Conservation (phyloP, 2,113 vertebrate species). For the Indri indri region DNA sequence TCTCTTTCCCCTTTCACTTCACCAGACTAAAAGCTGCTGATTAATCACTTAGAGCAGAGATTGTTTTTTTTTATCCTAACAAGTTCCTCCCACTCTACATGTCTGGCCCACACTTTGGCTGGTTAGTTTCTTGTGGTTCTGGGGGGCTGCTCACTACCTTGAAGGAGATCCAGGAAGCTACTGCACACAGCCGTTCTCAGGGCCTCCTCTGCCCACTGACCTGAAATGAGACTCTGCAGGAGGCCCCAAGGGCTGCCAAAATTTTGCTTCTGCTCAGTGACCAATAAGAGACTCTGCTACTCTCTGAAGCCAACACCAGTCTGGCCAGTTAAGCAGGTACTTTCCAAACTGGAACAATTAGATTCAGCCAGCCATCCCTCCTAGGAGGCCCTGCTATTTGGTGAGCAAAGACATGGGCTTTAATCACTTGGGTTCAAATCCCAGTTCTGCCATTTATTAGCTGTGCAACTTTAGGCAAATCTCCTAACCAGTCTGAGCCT, state of each 20-base stretch:
- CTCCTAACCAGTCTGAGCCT: not conserved
- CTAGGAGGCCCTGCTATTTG: not conserved
- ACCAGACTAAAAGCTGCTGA: not conserved
- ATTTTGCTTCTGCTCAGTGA: not conserved
- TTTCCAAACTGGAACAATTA: slow-evolving; percentile 25
- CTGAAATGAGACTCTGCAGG: slow-evolving; percentile 18
- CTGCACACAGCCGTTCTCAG: not conserved
- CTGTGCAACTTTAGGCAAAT: not conserved
- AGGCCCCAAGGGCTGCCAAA: not conserved
- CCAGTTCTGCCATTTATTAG: not conserved
- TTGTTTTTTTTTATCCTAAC: not conserved
- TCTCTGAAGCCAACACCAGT: slow-evolving; percentile 22
- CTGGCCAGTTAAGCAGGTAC: slow-evolving; percentile 33
- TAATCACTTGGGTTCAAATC: not conserved
- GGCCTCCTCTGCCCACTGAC: slow-evolving; percentile 36
- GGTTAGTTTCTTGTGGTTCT: not conserved
- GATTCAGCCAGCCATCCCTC: not conserved
- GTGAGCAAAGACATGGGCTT: not conserved
- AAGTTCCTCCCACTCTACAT: not conserved
- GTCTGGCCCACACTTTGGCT: not conserved
- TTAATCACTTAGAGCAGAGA: not conserved
- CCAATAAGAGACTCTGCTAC: not conserved
- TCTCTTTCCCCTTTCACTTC: not conserved
- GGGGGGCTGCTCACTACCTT: not conserved
- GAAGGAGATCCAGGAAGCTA: slow-evolving; percentile 18